Percentiles rank a stretch among this genome's conserved stretches.
These are phyloP conservation scores for Lasius fuliginosus DNA, from an alignment of 2,888 invertebrate species.

Conservation along the genomic window DNA sequence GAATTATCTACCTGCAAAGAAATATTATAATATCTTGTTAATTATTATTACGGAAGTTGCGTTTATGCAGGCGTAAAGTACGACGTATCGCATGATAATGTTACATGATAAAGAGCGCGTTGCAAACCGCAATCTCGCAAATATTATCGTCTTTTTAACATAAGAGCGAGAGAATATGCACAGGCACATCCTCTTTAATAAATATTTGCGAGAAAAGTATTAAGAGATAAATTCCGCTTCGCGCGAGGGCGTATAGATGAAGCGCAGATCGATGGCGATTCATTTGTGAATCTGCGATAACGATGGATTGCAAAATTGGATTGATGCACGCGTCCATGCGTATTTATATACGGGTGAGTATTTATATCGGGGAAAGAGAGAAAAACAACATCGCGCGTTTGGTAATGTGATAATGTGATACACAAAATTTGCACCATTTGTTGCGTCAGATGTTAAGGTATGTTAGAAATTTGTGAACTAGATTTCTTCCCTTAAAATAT, in stretches of 20 bases:
- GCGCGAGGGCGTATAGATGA: conserved; percentile 16
- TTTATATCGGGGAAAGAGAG: not conserved
- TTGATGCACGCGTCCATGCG: conserved; percentile 4
- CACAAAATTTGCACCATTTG: conserved; percentile 10
- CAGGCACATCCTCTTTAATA: conserved; percentile 39
- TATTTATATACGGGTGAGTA: not conserved
- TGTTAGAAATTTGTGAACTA: not conserved
- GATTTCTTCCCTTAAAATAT: conserved; percentile 15
- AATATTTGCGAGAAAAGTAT: conserved; percentile 41
- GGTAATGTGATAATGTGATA: not conserved
- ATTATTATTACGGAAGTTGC: conserved; percentile 20
- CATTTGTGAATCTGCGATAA: conserved; percentile 15
- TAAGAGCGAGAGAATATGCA: not conserved
- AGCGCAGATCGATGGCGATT: conserved; percentile 31
- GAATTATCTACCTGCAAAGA: conserved; percentile 2
- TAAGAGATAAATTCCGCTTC: conserved; percentile 45
- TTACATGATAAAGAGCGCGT: conserved; percentile 8
- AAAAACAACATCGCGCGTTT: not conserved
- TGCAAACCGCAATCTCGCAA: not conserved
- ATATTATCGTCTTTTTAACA: conserved; percentile 3
- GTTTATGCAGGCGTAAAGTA: conserved; percentile 7
- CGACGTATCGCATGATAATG: conserved; percentile 16
- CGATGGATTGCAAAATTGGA: conserved; percentile 31
- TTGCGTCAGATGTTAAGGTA: conserved; percentile 1
- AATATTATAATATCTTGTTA: conserved; percentile 27